Evolutionary conservation across 2,797 vertebrate genomes (phyloP).

Genomic region (Acrocephalus scirpaceus): DNA sequence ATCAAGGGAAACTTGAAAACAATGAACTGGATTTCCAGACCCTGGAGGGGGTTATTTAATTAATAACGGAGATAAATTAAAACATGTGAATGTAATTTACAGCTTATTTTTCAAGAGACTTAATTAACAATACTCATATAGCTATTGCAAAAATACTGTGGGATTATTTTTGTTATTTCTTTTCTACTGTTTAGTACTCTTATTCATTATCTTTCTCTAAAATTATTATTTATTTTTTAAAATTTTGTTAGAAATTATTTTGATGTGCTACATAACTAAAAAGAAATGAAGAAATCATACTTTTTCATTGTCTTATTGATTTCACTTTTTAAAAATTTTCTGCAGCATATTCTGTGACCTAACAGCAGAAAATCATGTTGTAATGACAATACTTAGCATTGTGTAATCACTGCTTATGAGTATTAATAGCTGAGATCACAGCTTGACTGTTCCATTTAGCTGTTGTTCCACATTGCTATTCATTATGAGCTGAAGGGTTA

Average conservation of each 20-base stretch:
- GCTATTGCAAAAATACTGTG: neutral
- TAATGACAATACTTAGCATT: neutral
- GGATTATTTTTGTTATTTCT: neutral
- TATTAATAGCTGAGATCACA: slow-evolving; percentile 29
- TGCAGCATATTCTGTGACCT: neutral
- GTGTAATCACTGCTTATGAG: slow-evolving; percentile 1
- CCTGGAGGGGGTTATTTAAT: neutral
- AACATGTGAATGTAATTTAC: neutral
- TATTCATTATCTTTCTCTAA: neutral
- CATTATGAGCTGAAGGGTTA: neutral
- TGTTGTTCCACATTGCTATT: neutral
- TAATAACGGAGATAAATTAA: neutral
- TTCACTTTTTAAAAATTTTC: neutral
- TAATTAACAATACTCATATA: neutral
- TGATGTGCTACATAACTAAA: neutral
- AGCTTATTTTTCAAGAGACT: neutral
- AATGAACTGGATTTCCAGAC: neutral
- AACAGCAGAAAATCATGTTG: slow-evolving; percentile 13
- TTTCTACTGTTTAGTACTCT: neutral
- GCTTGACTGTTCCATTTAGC: neutral
- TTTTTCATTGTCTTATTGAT: neutral
- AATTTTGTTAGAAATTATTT: neutral
- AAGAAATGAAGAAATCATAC: neutral
- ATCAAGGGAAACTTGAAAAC: neutral
- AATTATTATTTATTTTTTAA: neutral